These are phyloP conservation scores for Lasius platythorax DNA, from an alignment of 2,888 invertebrate species.

Conservation along the genomic window DNA sequence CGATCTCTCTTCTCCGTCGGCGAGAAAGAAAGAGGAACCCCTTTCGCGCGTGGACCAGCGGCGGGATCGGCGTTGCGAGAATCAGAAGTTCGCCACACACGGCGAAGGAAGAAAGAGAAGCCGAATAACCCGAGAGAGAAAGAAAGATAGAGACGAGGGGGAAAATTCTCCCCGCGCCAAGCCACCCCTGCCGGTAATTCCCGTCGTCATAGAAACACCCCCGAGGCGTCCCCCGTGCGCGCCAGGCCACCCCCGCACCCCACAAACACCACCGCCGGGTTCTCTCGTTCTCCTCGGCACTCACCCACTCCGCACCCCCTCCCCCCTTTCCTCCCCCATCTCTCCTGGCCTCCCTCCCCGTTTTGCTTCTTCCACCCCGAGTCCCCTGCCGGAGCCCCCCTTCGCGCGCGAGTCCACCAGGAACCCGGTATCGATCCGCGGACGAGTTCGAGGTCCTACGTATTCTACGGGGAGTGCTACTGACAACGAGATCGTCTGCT, in stretches of 20 bases:
- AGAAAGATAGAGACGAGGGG: slow-evolving; percentile 50
- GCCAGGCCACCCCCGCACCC: slow-evolving; percentile 80
- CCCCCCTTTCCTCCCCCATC: slow-evolving; percentile 9
- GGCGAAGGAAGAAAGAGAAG: slow-evolving; percentile 56
- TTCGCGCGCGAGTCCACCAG: slow-evolving; percentile 76
- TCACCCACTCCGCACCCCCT: slow-evolving; percentile 11
- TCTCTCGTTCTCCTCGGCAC: slow-evolving; percentile 39
- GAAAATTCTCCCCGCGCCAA: slow-evolving; percentile 51
- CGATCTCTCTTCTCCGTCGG: background rate
- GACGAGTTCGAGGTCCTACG: slow-evolving; percentile 81
- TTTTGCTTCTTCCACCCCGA: slow-evolving; percentile 59
- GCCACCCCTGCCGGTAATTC: slow-evolving; percentile 79
- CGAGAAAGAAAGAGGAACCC: slow-evolving; percentile 44
- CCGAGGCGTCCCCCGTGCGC: slow-evolving; percentile 81
- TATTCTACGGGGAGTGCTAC: slow-evolving; percentile 78
- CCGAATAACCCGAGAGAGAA: slow-evolving; percentile 10
- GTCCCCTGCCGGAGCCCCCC: slow-evolving; percentile 71
- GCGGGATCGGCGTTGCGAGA: slow-evolving; percentile 56
- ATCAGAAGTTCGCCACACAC: slow-evolving; percentile 51
- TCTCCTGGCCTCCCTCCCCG: slow-evolving; percentile 40
- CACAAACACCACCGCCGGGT: slow-evolving; percentile 60
- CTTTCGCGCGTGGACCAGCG: slow-evolving; percentile 39
- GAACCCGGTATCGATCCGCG: slow-evolving; percentile 79
- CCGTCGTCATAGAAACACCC: slow-evolving; percentile 83
- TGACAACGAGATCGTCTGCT: slow-evolving; percentile 77